These are phyloP conservation scores for Tenodera sinensis DNA, from an alignment of 2,888 invertebrate genomes.

Conservation along the genomic window DNA sequence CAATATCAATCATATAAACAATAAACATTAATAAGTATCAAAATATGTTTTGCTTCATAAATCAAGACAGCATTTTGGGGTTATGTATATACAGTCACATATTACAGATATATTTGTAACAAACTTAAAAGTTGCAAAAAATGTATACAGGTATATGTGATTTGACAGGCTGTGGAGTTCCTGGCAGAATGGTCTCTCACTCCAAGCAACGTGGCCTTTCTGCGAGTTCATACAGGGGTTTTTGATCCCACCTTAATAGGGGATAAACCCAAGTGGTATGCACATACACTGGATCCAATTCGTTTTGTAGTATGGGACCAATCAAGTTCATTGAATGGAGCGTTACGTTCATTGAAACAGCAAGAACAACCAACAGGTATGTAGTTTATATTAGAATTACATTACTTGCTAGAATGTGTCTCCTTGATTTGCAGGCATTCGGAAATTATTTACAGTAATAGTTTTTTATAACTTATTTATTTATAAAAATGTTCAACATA, in stretches of 20 bases:
- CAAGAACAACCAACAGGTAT: slow-evolving; percentile 76
- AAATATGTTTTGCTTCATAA: too few relatives aligned
- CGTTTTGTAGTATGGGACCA: slow-evolving; percentile 91
- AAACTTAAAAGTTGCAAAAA: too few relatives aligned
- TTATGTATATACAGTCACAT: too few relatives aligned
- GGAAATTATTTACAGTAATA: too few relatives aligned
- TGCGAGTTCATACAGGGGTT: slow-evolving; percentile 94
- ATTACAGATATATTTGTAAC: too few relatives aligned
- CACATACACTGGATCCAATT: slow-evolving; percentile 81
- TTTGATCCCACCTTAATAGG: slow-evolving; percentile 95
- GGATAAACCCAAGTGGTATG: slow-evolving; percentile 97
- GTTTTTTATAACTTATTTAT: too few relatives aligned
- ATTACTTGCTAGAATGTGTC: slow-evolving; percentile 12
- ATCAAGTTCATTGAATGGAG: slow-evolving; percentile 74
- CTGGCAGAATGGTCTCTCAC: slow-evolving; percentile 97
- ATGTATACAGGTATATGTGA: background rate
- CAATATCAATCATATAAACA: too few relatives aligned
- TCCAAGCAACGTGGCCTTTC: slow-evolving; percentile 95
- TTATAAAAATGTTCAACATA: too few relatives aligned
- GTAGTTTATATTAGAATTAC: slow-evolving; percentile 2
- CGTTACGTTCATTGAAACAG: slow-evolving; percentile 67
- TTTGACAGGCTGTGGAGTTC: slow-evolving; percentile 87
- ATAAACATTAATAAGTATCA: too few relatives aligned
- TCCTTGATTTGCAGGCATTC: background rate
- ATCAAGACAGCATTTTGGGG: too few relatives aligned